Conservation (phyloP, 2,888 invertebrate genomes). For the Aspidapion aeneum region DNA sequence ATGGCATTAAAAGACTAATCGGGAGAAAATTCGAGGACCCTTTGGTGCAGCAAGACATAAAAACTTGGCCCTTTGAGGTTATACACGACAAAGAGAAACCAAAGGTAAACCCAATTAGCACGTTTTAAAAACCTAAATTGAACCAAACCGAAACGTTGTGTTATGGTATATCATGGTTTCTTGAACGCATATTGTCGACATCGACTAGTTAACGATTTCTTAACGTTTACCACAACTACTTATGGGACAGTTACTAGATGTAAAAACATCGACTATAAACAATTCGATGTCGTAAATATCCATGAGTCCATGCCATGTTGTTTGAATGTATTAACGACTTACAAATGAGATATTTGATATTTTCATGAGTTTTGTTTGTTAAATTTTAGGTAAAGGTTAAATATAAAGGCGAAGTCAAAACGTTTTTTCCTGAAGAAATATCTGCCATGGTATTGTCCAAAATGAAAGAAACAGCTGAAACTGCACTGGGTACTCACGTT, state of each 20-base stretch:
- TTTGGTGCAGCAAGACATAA: constrained; percentile 61
- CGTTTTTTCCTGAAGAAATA: constrained; percentile 52
- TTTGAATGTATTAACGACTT: no score
- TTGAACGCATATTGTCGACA: no score
- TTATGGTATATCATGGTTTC: no score
- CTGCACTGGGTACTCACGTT: constrained; percentile 45
- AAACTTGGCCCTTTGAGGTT: constrained; percentile 61
- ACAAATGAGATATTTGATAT: not conserved
- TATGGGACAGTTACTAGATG: no score
- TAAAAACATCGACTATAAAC: no score
- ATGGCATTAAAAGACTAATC: constrained; percentile 60
- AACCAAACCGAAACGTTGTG: no score
- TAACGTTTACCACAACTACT: no score
- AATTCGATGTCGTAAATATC: no score
- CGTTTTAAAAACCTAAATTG: no score
- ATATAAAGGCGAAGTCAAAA: constrained; percentile 47
- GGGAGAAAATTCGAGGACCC: constrained; percentile 61
- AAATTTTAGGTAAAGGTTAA: constrained; percentile 34
- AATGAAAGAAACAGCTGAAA: constrained; percentile 56
- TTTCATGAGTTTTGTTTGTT: not conserved
- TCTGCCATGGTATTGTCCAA: constrained; percentile 58
- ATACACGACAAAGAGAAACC: constrained; percentile 50
- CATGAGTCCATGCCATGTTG: no score
- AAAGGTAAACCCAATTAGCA: constrained; percentile 37
- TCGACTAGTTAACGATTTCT: no score